A percentile compares a stretch with the other conserved stretches of the same genome.
phyloP scores from a whole-genome alignment of 2,888 invertebrate species.

The Carcina quercana region DNA sequence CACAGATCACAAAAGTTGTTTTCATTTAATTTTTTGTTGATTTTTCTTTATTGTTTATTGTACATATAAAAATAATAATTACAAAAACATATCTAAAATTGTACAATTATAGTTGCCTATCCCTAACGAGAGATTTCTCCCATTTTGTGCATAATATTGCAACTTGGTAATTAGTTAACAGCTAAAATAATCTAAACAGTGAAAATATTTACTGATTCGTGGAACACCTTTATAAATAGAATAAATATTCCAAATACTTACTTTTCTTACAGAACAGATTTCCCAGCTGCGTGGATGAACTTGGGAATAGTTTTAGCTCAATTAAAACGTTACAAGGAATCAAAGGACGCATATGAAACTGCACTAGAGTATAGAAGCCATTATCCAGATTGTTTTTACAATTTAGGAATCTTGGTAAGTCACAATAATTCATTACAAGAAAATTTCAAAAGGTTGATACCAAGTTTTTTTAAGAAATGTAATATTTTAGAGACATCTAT shows the following conservation, averaged over 20 bases:
- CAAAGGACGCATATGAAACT: conserved; percentile 85
- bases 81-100: no score
- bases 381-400: conserved; percentile 96
- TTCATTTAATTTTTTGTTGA: no score
- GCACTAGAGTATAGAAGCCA: conserved; percentile 84
- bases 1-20: no score
- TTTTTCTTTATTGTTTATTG: no score
- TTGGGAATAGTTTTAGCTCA: conserved; percentile 92
- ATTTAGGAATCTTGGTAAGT: conserved; percentile 93
- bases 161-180: background rate
- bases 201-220: background rate
- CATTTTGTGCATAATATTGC: background rate
- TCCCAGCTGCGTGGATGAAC: conserved; percentile 99
- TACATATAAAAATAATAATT: no score
- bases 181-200: background rate
- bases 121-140: background rate
- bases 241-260: background rate
- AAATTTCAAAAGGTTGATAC: background rate
- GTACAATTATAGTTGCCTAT: no score
- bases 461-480: background rate
- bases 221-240: background rate
- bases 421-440: background rate
- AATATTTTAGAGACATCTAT: background rate
- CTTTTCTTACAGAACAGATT: conserved; percentile 78
- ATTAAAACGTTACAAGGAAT: conserved; percentile 79